Evolutionary conservation across 2,113 vertebrate genomes (phyloP), one percentile per base, ranked within the genome.

Genomic region (Tachysurus fulvidraco): DNA sequence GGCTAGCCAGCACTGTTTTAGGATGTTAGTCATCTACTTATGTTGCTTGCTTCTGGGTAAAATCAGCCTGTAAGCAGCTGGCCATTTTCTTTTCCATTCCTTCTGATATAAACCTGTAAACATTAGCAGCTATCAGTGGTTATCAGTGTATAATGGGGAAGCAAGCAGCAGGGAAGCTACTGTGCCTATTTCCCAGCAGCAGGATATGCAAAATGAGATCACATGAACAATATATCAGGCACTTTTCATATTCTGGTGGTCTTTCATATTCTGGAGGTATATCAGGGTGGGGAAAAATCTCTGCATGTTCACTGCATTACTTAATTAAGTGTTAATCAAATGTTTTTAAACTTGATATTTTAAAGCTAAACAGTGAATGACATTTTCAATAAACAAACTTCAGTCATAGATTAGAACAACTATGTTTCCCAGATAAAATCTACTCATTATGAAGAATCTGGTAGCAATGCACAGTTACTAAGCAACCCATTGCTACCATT

Each of bases 1-100:
- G 55, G 54, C 30, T 60, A 81, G 78, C 55, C 21, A 19, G 30
- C 30, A 25, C 78, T 60, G 78, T 60, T 81, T 21, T 60, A 21
- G 55, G 19, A 41, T 41, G 54, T 80, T 80, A 80, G 17, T 57
- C 55, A 60, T 41, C 55, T 60, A 44, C 30, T 80, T 60, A 23
- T 78, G 50, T 30, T 55, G 76, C 78, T 60, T 60, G 30, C 55
- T 60, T 59, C 55, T 41, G 55, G 16, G 36, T 59, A 41, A 50
- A 50, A 1, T 4, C 78, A 59, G 78, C 28, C 78, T 57, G n/a
- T 21, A 79, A 57, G 52, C 16, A 57, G 57, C 77, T 41, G 55
- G 55, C 60, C 78, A 60, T 60, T 78, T 55, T 78, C 74, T 77
- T n/a, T 55, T 77, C 25, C 77, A 57, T 30, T 36, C 54, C 28